phyloP scores from a whole-genome alignment of 1,140 invertebrate species.

The Bombus turneri region DNA sequence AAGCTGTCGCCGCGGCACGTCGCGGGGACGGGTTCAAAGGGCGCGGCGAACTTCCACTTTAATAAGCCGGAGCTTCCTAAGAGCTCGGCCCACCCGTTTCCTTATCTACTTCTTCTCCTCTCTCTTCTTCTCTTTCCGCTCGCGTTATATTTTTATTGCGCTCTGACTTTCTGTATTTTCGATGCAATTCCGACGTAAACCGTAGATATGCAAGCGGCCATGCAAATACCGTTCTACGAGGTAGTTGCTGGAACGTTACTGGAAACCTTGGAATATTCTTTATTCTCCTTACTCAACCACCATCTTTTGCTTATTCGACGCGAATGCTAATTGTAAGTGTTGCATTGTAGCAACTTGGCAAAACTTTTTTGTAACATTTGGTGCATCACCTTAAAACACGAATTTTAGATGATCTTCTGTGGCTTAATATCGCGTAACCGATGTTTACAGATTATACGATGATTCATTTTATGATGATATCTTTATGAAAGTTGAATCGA shows the following conservation, averaged over 20 bases:
- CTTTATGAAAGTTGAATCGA: no score
- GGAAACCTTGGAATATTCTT: neutral
- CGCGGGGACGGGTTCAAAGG: conserved; percentile 64
- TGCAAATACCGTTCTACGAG: conserved; percentile 19
- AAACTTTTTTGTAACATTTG: neutral
- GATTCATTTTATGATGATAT: no score
- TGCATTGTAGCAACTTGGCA: neutral
- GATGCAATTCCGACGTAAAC: conserved; percentile 14
- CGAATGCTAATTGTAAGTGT: neutral
- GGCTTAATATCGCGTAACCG: neutral
- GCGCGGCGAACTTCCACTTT: conserved; percentile 70
- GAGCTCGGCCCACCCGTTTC: conserved; percentile 41
- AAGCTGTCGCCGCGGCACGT: conserved; percentile 47
- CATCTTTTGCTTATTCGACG: neutral
- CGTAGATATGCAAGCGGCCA: neutral
- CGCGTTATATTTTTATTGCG: conserved; percentile 22
- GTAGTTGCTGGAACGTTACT: no score
- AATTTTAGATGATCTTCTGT: neutral
- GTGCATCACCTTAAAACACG: neutral
- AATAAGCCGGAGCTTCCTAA: conserved; percentile 71
- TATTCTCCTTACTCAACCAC: neutral
- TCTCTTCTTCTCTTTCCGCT: neutral
- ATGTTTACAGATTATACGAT: neutral
- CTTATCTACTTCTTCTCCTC: conserved; percentile 42
- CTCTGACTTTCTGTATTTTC: conserved; percentile 17